Base-by-base conservation (phyloP, 2,888 invertebrate species). In the Kuschelorhynchus macadamiae region DNA sequence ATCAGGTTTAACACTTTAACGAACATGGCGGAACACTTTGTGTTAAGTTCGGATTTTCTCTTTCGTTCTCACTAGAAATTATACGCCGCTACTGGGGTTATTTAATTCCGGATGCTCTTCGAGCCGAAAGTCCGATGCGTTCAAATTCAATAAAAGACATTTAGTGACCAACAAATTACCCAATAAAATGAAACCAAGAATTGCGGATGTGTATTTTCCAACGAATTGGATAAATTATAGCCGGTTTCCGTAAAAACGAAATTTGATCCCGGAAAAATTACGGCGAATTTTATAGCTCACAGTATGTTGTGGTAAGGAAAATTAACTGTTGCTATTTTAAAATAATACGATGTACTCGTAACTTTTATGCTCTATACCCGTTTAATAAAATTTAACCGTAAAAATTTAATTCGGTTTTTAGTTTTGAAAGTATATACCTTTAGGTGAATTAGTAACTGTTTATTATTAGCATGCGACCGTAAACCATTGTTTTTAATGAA, bases 81-180 rank as follows among this genome's bases (percentile, higher is more conserved):
- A n/a, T n/a, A n/a, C n/a, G n/a, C n/a, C 36, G 57, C 60, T 18
- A 33, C 20, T 57, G 46, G 17, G 33, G 17, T 47, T n/a, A 47
- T 30, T 55, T 55, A 42, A 42, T 55, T 25, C 8, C 17, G 14
- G n/a, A 41, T 20, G 25, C 41, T 11, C 55, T 42, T 21, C 20
- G 16, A 47, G n/a, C 32, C 33, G 11, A 53, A 47, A 17, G 49
- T 39, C 39, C 60, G 39, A 60, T 53, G 30, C 21, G 63, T 67
- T 60, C 33, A 39, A 61, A 67, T 61, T 67, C 67, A 67, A 67
- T 67, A 67, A 67, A 61, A 42, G 61, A 67, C 67, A 61, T 67
- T 67, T 61, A 61, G 67, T 67, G 61, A 67, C 67, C 67, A 67
- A 67, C 67, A 67, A 67, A 67, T 61, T 67, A 67, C 49, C 67